Evolutionary conservation across 2,797 vertebrate species (phyloP), one percentile per base, ranked within the genome.

Genomic region (Phaenicophaeus curvirostris): DNA sequence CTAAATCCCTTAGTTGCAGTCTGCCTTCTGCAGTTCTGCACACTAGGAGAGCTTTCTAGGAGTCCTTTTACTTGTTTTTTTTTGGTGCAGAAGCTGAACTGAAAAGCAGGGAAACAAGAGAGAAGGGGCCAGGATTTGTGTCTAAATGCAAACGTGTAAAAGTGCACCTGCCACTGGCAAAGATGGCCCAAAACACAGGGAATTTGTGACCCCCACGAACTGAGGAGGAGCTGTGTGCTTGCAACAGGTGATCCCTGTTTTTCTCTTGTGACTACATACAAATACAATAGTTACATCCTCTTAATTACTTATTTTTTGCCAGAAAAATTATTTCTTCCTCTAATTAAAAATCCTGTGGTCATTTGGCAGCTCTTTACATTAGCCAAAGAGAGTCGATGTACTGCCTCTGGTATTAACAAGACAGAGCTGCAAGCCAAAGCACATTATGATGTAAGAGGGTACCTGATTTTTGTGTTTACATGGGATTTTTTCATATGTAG

Each of bases 281-380:
- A 19, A 62, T 68, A 18, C 31, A 82, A 18, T 73, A 50, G 71
- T 73, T 79, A 77, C n/a, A 71, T 57, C 15, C 13, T 68, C 30
- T 35, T 67, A 67, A 46, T 2, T 9, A 42, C 11, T 33, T 35
- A 15, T 63, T 53, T 2, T 20, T 10, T 53, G 3, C 20, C 48
- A 59, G 31, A 85, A 84, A 15, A 42, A 71, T 62, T 90, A 57
- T 33, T 91, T 86, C 50, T 85, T 90, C 55, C 39, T 74, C 39
- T 84, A 92, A 86, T 94, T 94, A 95, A 95, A 87, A 90, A 44
- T 66, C 33, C 68, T 33, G 3, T 68, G 35, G 75, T 85, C 72
- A 76, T 92, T 90, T 94, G 66, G 66, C 88, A 95, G 28, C 14
- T 67, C 33, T 91, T 48, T 51, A n/a, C 15, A 10, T 68, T 79